Evolutionary conservation across 2,888 invertebrate species (phyloP).

Genomic region (Tricholauxania praeusta): DNA sequence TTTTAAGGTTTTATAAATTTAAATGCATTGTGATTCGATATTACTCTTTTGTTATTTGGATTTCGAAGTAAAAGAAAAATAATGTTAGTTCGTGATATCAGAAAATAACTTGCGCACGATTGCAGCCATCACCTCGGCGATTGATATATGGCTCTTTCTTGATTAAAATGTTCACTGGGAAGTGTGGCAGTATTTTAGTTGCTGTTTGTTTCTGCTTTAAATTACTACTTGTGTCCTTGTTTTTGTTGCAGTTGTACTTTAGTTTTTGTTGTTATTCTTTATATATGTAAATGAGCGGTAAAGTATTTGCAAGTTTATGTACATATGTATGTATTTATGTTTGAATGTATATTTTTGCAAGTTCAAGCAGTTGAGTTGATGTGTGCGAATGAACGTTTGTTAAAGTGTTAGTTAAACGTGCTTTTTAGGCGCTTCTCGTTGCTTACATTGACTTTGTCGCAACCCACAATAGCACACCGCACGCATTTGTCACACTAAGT

Average conservation of each 20-base stretch:
- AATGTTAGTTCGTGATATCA: too few species aligned
- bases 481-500: background rate
- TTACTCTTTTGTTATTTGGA: too few species aligned
- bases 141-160: too few species aligned
- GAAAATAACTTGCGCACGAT: too few species aligned
- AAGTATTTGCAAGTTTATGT: background rate
- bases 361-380: too few species aligned
- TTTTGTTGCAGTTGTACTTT: background rate
- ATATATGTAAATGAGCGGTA: slow-evolving; percentile 24
- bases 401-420: slow-evolving; percentile 37
- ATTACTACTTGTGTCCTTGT: slow-evolving; percentile 5
- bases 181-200: background rate
- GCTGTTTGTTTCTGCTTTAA: background rate
- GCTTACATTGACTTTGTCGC: slow-evolving; percentile 6
- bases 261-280: slow-evolving; percentile 3
- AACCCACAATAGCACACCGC: background rate
- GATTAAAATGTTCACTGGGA: background rate
- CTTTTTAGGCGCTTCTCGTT: slow-evolving; percentile 14
- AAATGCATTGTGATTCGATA: too few species aligned
- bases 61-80: too few species aligned
- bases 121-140: too few species aligned
- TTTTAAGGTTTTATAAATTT: too few species aligned
- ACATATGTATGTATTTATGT: slow-evolving; percentile 30
- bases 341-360: slow-evolving; percentile 40
- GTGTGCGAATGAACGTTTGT: too few species aligned